A percentile compares a stretch with the other conserved stretches of the same genome.
Evolutionary conservation across 2,113 vertebrate species (phyloP).

Genomic region (Polypterus bichir): DNA sequence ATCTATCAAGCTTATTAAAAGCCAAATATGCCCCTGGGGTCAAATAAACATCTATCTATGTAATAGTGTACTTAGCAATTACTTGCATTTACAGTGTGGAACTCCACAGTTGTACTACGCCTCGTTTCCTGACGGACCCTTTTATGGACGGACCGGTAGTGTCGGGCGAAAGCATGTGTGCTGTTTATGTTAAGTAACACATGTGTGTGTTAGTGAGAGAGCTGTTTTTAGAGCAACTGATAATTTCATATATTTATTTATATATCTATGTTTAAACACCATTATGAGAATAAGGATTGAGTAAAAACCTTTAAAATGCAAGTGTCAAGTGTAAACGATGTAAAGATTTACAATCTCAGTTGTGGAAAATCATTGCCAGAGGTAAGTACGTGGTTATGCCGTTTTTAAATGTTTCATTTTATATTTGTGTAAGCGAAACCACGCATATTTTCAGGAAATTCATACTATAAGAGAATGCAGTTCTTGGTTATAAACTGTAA

Average conservation of each 20-base stretch:
- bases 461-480: too few relatives aligned
- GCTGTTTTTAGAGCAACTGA: too few relatives aligned
- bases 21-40: too few relatives aligned
- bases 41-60: too few relatives aligned
- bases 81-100: too few relatives aligned
- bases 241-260: too few relatives aligned
- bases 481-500: too few relatives aligned
- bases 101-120: not conserved
- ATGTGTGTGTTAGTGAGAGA: slow-evolving; percentile 7
- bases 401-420: too few relatives aligned
- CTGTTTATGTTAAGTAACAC: slow-evolving; percentile 28
- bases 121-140: slow-evolving; percentile 18
- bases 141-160: not conserved
- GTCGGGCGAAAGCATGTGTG: not conserved
- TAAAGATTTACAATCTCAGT: slow-evolving; percentile 95
- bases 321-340: slow-evolving; percentile 85
- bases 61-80: too few relatives aligned
- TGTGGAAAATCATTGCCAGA: slow-evolving; percentile 88
- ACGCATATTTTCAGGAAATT: too few relatives aligned
- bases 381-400: slow-evolving; percentile 45
- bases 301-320: slow-evolving; percentile 53
- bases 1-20: too few relatives aligned
- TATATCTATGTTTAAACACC: not conserved
- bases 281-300: slow-evolving; percentile 22
- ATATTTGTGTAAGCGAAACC: too few relatives aligned